Evolutionary conservation across 2,797 vertebrate genomes (phyloP), one percentile per base, ranked within the genome.

Genomic region (Hipposideros larvatus): DNA sequence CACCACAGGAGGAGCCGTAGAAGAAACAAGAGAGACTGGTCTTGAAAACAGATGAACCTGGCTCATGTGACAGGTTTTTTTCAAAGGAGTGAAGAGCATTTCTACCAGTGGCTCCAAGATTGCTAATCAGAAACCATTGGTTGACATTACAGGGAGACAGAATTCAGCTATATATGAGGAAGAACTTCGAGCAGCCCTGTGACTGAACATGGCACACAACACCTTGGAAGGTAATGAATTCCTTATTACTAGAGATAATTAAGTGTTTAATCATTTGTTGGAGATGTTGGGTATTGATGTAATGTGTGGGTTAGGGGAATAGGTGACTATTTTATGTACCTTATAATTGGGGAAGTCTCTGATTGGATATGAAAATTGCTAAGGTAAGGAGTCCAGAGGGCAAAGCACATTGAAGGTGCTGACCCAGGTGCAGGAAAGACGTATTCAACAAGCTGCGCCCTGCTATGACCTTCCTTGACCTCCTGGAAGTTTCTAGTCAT

Each of bases 91-190:
- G 46, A 77, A 63, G 71, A 66, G 15, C 18, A 48, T 66, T 86
- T 90, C 53, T 90, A n/a, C 31, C 94, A 48, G 63, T 85, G n/a
- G n/a, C 37, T 59, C 28, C 34, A 55, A 83, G 13, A 5, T 26
- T 68, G 19, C 74, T 96, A 79, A 90, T 94, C 2, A 79, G n/a
- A 95, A 93, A 82, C 63, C 80, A 86, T 26, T 93, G 55, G 57
- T 83, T 91, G 91, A 78, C 6, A 41, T 96, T 96, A 82, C 11
- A 22, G 65, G 71, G 48, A 91, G 26, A 59, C 21, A 74, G 65
- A 92, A 31, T 68, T 83, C 68, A 90, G 51, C 65, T 90, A 41
- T 79, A 14, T 46, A 26, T 70, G 55, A 59, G 22, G 31, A 87
- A 94, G 85, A 90, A 82, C 18, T 43, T 79, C 48, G 28, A 93